Evolutionary conservation across 1,140 invertebrate genomes (phyloP), one percentile per base, ranked within the genome.

Genomic region (Pseudomyrmex gracilis): DNA sequence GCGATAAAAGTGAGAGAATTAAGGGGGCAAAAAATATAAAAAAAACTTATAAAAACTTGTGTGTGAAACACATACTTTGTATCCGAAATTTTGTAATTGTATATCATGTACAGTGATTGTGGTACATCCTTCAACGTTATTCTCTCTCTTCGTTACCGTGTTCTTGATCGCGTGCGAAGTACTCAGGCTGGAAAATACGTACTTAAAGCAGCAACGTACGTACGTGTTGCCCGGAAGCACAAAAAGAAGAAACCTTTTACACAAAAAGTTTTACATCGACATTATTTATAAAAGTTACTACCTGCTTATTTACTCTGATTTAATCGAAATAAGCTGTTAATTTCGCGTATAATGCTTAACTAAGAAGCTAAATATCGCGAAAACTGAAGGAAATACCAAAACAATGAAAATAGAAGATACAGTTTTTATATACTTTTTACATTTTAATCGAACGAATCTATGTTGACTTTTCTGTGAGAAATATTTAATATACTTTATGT

Each of bases 21-120:
- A n/a, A 20, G 47, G 24, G 22, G 45, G 22, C 43, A 53, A 70
- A 68, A 49, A 45, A 47, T 34, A 47, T 58, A 60, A 47, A 70
- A 53, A 43, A 8, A 49, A 61, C n/a, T 63, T 57, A 53, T 58
- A 84, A 51, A 51, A 51, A 51, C 49, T 66, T 73, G 22, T 47
- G 64, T 85, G 86, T 85, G 80, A 17, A 55, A 86, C 24, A 76
- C 47, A 60, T 80, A 74, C 73, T 76, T 73, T 84, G 70, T 84
- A 85, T 83, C 64, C 61, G 63, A 82, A 47, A 83, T 84, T 87
- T 88, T 90, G 68, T 87, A 91, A 78, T 91, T 91, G 90, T 92
- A 92, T 92, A 90, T 92, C 91, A 89, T 92, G 91, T 92, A 92
- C 91, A 92, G 88, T 90, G 64, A 89, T 89, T 85, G 87, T 90